These are phyloP conservation scores for Oceanodroma tethys DNA, from an alignment of 2,113 vertebrate genomes.

Conservation along the genomic window DNA sequence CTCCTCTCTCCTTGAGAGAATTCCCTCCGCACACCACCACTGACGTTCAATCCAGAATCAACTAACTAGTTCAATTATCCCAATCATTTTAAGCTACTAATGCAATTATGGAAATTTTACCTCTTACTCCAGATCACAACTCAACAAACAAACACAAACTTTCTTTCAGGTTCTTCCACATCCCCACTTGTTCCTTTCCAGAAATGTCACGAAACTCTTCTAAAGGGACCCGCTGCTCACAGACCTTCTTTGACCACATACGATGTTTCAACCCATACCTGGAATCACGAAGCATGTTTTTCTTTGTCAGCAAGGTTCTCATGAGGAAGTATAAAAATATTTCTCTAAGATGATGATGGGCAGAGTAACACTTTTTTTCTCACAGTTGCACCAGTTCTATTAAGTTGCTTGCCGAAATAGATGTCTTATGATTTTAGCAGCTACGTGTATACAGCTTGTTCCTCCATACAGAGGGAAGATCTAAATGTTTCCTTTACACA, in stretches of 20 bases:
- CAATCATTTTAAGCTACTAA: not conserved
- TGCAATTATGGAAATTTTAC: not conserved
- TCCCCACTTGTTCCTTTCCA: not conserved
- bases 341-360: not conserved
- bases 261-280: not conserved
- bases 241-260: not conserved
- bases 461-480: not conserved
- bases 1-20: not conserved
- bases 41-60: not conserved
- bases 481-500: not conserved
- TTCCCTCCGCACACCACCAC: not conserved
- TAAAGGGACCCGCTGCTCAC: not conserved
- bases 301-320: not conserved
- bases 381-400: not conserved
- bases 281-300: not conserved
- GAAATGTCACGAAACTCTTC: not conserved
- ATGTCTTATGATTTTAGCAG: not conserved
- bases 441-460: not conserved
- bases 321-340: not conserved
- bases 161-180: not conserved
- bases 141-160: not conserved
- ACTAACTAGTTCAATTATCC: not conserved
- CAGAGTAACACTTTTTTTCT: not conserved
- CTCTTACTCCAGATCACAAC: not conserved
- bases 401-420: not conserved